Percentiles rank a stretch among this genome's conserved stretches.
phyloP scores from a whole-genome alignment of 2,113 vertebrate species.

The Laticauda colubrina region DNA sequence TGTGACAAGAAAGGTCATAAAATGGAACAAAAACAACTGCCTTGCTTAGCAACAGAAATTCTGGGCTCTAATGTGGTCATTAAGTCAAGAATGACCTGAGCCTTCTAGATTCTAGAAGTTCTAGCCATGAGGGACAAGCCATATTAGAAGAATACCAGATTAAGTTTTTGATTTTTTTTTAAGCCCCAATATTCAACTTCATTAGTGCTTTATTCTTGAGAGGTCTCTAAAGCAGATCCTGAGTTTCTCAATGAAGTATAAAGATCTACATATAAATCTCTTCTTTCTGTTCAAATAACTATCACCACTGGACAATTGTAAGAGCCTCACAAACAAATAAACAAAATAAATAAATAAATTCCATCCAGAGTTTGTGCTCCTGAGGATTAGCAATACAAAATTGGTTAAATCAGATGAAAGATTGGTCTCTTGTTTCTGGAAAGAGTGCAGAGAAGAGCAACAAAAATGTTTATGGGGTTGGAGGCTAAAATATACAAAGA shows the following conservation, averaged over 20 bases:
- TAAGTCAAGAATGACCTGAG: background rate
- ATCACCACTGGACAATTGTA: background rate
- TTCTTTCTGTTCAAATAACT: background rate
- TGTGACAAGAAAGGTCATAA: background rate
- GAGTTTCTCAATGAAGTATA: background rate
- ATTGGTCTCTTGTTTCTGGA: background rate
- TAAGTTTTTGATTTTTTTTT: background rate
- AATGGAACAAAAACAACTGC: background rate
- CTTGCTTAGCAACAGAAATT: background rate
- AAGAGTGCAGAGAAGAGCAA: background rate
- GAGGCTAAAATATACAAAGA: background rate
- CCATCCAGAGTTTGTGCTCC: background rate
- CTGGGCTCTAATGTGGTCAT: background rate
- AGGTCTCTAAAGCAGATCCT: background rate
- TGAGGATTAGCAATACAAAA: background rate
- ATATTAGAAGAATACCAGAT: background rate
- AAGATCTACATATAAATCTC: background rate
- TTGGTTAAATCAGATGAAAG: background rate
- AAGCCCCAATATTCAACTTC: background rate
- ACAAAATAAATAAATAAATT: background rate
- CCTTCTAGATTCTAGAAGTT: background rate
- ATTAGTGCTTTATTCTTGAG: background rate
- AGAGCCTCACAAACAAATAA: background rate
- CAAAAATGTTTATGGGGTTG: background rate
- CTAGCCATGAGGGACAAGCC: background rate